These are phyloP conservation scores for Phoenicopterus ruber DNA, from an alignment of 2,113 vertebrate genomes.

Conservation along the genomic window DNA sequence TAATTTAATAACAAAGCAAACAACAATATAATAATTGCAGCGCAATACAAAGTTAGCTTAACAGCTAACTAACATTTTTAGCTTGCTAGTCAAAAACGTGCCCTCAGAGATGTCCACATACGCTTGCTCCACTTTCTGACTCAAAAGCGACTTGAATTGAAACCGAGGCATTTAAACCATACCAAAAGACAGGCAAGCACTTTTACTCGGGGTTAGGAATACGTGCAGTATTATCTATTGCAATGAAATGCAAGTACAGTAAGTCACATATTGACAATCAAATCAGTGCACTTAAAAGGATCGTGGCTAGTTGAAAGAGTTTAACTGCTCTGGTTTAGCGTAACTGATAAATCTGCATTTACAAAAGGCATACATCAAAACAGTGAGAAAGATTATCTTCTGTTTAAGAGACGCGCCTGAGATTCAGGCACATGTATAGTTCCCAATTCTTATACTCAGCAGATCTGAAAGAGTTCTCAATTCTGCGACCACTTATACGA, in stretches of 20 bases:
- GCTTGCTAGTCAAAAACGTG: neutral
- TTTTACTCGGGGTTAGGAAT: neutral
- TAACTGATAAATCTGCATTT: neutral
- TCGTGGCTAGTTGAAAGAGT: neutral
- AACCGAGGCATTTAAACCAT: neutral
- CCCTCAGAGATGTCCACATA: neutral
- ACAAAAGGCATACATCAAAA: neutral
- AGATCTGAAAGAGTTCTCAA: neutral
- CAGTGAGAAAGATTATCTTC: neutral
- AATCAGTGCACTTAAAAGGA: neutral
- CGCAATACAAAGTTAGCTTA: neutral
- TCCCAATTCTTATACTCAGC: neutral
- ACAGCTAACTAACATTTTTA: neutral
- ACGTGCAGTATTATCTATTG: neutral
- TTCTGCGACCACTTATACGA: neutral
- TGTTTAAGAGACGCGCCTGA: neutral
- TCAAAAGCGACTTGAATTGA: neutral
- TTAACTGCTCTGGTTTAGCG: neutral
- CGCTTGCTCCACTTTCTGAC: neutral
- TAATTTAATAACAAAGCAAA: conserved; percentile 26
- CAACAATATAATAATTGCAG: neutral
- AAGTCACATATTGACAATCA: neutral
- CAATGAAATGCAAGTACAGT: neutral
- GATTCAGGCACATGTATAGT: neutral
- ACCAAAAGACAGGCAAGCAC: neutral